Percentiles rank a stretch among this genome's conserved stretches.
phyloP scores from a whole-genome alignment of 2,797 vertebrate genomes.

The Australoheros facetus region DNA sequence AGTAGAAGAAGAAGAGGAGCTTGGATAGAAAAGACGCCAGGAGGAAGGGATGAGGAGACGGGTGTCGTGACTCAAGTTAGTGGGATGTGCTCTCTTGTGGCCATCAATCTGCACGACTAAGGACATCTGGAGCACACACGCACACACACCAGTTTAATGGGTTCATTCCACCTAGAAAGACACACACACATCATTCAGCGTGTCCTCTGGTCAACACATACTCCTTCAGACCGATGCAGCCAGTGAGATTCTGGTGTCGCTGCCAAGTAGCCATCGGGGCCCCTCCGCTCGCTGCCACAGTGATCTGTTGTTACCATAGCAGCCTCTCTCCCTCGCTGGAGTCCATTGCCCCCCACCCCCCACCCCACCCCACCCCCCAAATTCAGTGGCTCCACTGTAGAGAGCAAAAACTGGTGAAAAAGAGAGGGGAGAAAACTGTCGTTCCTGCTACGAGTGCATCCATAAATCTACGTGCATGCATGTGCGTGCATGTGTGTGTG shows the following conservation, averaged over 20 bases:
- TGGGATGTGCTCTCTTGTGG: slow-evolving; percentile 56
- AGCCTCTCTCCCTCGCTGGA: slow-evolving; percentile 72
- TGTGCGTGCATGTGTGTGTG: slow-evolving; percentile 17
- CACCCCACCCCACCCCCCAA: slow-evolving; percentile 27
- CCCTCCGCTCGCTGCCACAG: slow-evolving; percentile 76
- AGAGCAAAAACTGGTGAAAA: slow-evolving; percentile 65
- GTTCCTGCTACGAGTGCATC: slow-evolving; percentile 69
- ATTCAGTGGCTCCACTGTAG: slow-evolving; percentile 66
- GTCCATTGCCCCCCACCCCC: slow-evolving; percentile 31
- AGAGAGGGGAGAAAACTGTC: slow-evolving; percentile 20
- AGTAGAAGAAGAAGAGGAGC: background rate
- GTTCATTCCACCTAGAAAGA: slow-evolving; percentile 33
- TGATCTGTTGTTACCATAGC: slow-evolving; percentile 85
- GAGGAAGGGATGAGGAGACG: slow-evolving; percentile 23
- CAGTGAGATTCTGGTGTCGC: slow-evolving; percentile 72
- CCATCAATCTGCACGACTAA: slow-evolving; percentile 66
- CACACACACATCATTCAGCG: background rate
- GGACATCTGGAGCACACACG: slow-evolving; percentile 69
- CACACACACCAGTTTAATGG: slow-evolving; percentile 18
- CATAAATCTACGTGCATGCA: slow-evolving; percentile 43
- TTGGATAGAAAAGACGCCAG: background rate
- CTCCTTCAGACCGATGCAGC: slow-evolving; percentile 53
- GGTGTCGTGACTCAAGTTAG: slow-evolving; percentile 56
- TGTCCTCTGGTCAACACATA: slow-evolving; percentile 29
- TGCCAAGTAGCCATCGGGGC: slow-evolving; percentile 81